Evolutionary conservation across 2,797 vertebrate species (phyloP), one percentile per base, ranked within the genome.

Genomic region (Diplodus sargus): DNA sequence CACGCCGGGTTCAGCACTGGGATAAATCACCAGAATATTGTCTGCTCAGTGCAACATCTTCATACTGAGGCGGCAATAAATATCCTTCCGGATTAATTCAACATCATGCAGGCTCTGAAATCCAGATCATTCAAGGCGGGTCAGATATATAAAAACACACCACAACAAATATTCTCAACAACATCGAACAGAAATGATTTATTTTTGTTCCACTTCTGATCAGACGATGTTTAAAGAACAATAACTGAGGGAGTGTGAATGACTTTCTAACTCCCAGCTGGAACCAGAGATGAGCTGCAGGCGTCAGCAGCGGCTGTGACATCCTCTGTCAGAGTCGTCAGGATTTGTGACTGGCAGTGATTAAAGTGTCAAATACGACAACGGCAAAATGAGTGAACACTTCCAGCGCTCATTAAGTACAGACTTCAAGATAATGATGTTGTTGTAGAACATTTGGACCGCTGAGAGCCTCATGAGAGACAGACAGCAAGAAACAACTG

Each of bases 311-410:
- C 56, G 15, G 54, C 42, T 6, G 20, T 4, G 67, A 58, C 23
- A 2, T 59, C 23, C 16, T 34, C 42, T 22, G 52, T 58, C 59
- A 14, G 30, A 17, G 30, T 11, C 69, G 13, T 10, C 5, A 14
- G 48, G 60, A 79, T 83, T 83, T 83, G 49, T 71, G 72, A 28
- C 16, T 1, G 5, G 11, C 39, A 25, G 23, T 0, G 1, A 58
- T 63, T 25, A 25, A 76, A 17, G 39, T 10, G 39, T 63, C 72
- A 72, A 23, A 72, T 1, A 11, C 3, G 16, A 71, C 48, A 25
- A 43, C 61, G 66, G 4, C 61, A 63, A 6, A 73, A 25, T 48
- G 0, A 74, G 18, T 17, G 1, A 28, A 51, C 28, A 53, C 45
- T 7, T 58, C 39, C 34, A 7, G 0, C 56, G 0, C 9, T 47